Percentiles rank a stretch among this genome's conserved stretches.
These are phyloP conservation scores for Mizuhopecten yessoensis DNA, from an alignment of 1,140 invertebrate species.

Conservation along the genomic window DNA sequence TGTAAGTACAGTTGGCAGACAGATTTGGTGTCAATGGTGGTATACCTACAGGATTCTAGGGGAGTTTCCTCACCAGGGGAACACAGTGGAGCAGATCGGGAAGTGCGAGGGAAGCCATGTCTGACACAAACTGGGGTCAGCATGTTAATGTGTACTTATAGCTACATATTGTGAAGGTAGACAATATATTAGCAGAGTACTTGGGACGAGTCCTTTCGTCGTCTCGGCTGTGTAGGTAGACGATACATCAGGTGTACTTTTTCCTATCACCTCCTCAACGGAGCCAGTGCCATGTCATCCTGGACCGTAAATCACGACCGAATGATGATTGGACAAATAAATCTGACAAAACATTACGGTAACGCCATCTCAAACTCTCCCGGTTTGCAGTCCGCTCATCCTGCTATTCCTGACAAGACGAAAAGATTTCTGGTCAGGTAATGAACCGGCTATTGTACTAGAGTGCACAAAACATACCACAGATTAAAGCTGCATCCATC, in stretches of 20 bases:
- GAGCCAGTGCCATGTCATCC: background rate
- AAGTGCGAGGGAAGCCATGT: background rate
- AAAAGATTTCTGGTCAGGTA: background rate
- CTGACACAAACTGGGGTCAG: background rate
- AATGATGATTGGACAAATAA: background rate
- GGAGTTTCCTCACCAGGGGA: no score
- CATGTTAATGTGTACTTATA: background rate
- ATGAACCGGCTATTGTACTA: background rate
- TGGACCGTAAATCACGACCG: background rate
- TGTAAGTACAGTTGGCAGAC: no score
- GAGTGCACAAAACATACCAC: background rate
- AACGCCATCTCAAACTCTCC: background rate
- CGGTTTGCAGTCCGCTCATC: background rate
- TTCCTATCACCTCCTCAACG: background rate
- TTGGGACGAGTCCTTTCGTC: background rate
- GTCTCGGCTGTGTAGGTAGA: background rate
- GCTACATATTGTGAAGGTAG: background rate
- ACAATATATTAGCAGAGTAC: background rate
- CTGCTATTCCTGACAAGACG: background rate
- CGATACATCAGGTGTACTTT: slow-evolving; percentile 4
- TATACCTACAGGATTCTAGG: no score
- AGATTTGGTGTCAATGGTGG: no score
- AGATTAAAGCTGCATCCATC: background rate
- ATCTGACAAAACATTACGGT: background rate
- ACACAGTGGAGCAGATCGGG: no score